Conservation (phyloP, 2,888 invertebrate species). For the Theretra japonica region DNA sequence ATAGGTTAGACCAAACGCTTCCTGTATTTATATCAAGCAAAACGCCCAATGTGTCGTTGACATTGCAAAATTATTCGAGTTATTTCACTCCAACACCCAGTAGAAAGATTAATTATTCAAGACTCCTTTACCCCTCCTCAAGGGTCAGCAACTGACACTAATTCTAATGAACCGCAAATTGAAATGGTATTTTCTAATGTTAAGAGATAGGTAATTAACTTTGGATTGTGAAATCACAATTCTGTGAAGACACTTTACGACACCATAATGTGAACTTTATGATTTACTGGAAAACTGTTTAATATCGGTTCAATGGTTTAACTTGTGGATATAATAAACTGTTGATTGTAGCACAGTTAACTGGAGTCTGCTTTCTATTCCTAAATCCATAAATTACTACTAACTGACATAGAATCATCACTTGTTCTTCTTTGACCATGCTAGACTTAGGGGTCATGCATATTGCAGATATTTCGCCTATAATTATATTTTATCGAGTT, state of each 20-base stretch:
- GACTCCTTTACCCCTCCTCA: too few relatives aligned
- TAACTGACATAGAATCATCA: neutral
- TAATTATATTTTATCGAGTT: too few relatives aligned
- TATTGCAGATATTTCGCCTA: too few relatives aligned
- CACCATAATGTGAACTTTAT: constrained; percentile 18
- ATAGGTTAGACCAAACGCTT: too few relatives aligned
- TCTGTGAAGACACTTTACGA: constrained; percentile 12
- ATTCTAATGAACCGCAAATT: neutral
- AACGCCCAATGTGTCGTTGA: too few relatives aligned
- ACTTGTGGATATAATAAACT: neutral
- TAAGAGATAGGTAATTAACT: constrained; percentile 10
- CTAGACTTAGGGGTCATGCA: too few relatives aligned
- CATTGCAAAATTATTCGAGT: too few relatives aligned
- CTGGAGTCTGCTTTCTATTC: constrained; percentile 10
- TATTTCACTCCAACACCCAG: too few relatives aligned
- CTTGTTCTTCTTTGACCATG: neutral
- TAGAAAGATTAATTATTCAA: too few relatives aligned
- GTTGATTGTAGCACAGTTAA: neutral
- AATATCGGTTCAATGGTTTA: constrained; percentile 4
- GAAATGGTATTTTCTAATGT: constrained; percentile 7
- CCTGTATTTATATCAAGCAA: too few relatives aligned
- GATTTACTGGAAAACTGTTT: constrained; percentile 17
- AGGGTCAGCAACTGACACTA: neutral
- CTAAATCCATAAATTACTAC: neutral
- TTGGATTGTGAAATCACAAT: constrained; percentile 22